Evolutionary conservation across 2,888 invertebrate genomes (phyloP), one percentile per base, ranked within the genome.

Genomic region (Shargacucullia verbasci): DNA sequence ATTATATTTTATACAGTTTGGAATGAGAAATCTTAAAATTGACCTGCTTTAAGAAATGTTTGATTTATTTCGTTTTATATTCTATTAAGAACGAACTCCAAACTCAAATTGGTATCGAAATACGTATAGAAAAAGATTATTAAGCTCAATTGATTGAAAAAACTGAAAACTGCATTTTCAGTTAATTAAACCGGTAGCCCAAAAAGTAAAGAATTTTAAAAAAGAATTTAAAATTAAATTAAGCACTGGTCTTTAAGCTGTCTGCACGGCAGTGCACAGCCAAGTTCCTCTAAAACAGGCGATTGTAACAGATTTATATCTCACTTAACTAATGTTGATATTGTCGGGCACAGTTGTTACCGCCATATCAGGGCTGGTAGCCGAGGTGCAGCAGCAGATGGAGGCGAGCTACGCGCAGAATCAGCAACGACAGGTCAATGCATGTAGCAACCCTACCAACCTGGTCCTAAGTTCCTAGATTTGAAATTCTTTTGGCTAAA

Each of bases 341-440:
- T 90, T 90, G 70, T 88, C 82, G 86, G 82, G 82, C 76, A 88
- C 95, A 97, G 96, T 97, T 95, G 96, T 96, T 91, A 95, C 96
- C 93, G 96, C 96, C 91, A 96, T 97, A 94, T 96, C 97, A 88
- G 96, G 96, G 89, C 96, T 97, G 91, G 95, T 97, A 94, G 96
- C 96, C 81, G 97, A 97, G 92, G 96, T 97, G 94, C 96, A 96
- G 92, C 96, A 96, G 87, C 96, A 96, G 95, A 93, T 96, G 95
- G 95, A 96, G 90, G 94, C 93, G 89, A 87, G 87, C 88, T 88
- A 89, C 90, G 87, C 85, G 78, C 89, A 89, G 83, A 89, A 86
- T 86, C 92, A 91, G 86, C 92, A 91, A 82, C 81, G 89, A 87
- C 94, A 94, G 94, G 94, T 94, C 91, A 86, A 85, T 90, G 92